phyloP scores from a whole-genome alignment of 23 tunicate species.

The Halocynthia roretzi region DNA sequence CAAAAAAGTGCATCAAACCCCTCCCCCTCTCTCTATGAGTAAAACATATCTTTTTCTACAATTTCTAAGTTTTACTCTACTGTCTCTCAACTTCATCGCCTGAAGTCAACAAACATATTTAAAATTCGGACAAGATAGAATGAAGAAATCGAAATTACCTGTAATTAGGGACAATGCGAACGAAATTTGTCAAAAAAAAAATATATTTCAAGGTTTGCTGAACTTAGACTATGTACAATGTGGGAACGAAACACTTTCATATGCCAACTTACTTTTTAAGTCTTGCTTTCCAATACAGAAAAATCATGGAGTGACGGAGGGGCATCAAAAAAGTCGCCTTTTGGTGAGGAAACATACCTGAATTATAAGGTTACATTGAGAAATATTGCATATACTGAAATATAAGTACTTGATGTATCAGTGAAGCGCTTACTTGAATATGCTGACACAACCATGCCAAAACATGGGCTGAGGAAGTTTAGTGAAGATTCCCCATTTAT shows the following conservation, averaged over 20 bases:
- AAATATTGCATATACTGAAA: neutral
- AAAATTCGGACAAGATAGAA: too few species aligned
- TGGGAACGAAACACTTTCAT: neutral
- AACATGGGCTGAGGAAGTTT: conserved; percentile 83
- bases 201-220: too few species aligned
- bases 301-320: conserved; percentile 23
- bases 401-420: neutral
- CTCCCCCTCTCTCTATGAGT: too few species aligned
- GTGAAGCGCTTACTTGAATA: conserved; percentile 66
- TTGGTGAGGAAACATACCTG: conserved; percentile 24
- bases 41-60: too few species aligned
- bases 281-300: neutral
- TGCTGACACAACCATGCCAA: conserved; percentile 89
- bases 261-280: neutral
- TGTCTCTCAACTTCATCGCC: too few species aligned
- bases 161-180: too few species aligned
- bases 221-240: too few species aligned
- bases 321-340: conserved; percentile 12
- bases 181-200: too few species aligned
- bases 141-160: too few species aligned
- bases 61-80: too few species aligned
- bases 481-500: conserved; percentile 42
- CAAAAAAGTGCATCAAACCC: too few species aligned
- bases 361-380: neutral
- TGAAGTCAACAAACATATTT: too few species aligned